Base-by-base conservation (phyloP, 2,113 vertebrate species). In the Xerus inauris region DNA sequence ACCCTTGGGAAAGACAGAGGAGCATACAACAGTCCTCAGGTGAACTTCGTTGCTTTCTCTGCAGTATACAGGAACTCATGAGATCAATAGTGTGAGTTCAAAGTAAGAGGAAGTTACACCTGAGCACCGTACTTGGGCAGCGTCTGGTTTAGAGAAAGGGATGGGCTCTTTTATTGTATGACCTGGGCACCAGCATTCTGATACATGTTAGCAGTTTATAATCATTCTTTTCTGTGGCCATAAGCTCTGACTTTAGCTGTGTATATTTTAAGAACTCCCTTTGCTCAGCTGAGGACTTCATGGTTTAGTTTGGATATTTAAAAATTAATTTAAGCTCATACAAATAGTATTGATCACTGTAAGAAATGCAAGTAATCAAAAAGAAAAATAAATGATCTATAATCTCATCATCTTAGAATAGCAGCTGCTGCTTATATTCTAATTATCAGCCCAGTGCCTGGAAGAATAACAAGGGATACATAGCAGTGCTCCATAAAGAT, bases 341-440 rank as follows among this genome's bases (percentile, higher is more conserved):
- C 30, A 71, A 40, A 75, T 91, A 17, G 88, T 80, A 89, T 17
- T 89, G 30, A 3, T 82, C 28, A 82, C 40, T 73, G 8, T 87
- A 81, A 84, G 71, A 67, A 69, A 77, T 54, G 30, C 13, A 85
- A 94, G 76, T 57, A 72, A 89, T 13, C 9, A 80, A 59, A 89
- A 81, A 67, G 4, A 80, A 79, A 95, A 88, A 51, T n/a, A 65
- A 69, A 17, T 8, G 3, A 47, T 28, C 54, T 85, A 0, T 59
- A 28, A 64, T n/a, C 22, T 72, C 20, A 28, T 79, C 57, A 38
- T 45, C 17, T 16, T 49, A 80, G 64, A 94, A 69, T n/a, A 69
- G 65, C 22, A 89, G 40, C 28, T 11, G 47, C 8, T 57, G 38
- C 19, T 87, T 62, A 35, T 28, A 64, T 77, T 88, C 83, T n/a